phyloP scores from a whole-genome alignment of 2,113 vertebrate species.

The Macquaria ambigua region DNA sequence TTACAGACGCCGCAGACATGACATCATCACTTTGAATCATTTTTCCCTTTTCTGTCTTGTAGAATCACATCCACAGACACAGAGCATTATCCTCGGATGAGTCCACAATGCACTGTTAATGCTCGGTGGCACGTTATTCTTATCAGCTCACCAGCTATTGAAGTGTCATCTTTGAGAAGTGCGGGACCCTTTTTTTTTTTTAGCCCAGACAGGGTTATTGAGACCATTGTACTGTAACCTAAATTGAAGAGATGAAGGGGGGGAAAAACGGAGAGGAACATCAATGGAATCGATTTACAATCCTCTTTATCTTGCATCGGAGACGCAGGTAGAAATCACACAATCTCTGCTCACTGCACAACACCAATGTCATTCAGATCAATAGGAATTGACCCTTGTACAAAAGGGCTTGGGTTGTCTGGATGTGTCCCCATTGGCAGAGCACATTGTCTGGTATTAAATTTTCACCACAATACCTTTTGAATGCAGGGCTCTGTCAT shows the following conservation, averaged over 20 bases:
- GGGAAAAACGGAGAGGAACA: constrained; percentile 40
- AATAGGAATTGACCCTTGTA: constrained; percentile 75
- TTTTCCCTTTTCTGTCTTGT: constrained; percentile 43
- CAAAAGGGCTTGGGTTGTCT: constrained; percentile 68
- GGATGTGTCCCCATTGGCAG: constrained; percentile 51
- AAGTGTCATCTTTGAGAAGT: constrained; percentile 74
- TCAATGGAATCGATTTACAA: constrained; percentile 83
- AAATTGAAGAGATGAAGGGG: constrained; percentile 69
- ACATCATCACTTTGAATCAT: constrained; percentile 76
- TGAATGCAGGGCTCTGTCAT: constrained; percentile 61
- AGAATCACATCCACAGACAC: constrained; percentile 58
- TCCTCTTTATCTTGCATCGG: constrained; percentile 80
- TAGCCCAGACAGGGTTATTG: constrained; percentile 54
- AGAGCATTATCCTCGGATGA: constrained; percentile 54
- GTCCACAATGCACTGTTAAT: constrained; percentile 67
- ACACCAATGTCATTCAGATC: constrained; percentile 81
- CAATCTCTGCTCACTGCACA: constrained; percentile 76
- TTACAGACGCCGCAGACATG: constrained; percentile 60
- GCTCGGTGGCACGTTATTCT: constrained; percentile 61
- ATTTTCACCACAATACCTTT: constrained; percentile 64
- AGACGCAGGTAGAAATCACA: constrained; percentile 77
- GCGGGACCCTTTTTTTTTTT: constrained; percentile 2
- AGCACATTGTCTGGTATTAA: constrained; percentile 60
- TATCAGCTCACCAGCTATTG: constrained; percentile 73
- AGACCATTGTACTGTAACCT: constrained; percentile 76